A percentile compares a stretch with the other conserved stretches of the same genome.
These are phyloP conservation scores for Theocolax elegans DNA, from an alignment of 1,140 invertebrate species.

Conservation along the genomic window DNA sequence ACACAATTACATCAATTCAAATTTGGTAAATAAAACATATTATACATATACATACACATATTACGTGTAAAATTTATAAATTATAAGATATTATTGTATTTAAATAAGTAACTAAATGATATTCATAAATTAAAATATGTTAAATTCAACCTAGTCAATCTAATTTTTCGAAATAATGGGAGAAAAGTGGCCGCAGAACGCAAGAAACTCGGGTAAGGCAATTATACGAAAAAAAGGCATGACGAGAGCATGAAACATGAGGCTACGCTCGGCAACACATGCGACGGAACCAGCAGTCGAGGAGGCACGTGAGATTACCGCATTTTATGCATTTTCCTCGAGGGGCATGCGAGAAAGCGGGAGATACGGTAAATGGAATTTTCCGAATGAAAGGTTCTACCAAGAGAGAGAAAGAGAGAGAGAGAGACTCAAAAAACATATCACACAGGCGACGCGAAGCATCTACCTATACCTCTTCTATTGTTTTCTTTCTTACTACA, in stretches of 20 bases:
- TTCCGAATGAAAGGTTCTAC: constrained; percentile 32
- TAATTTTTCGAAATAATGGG: constrained; percentile 9
- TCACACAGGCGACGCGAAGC: background rate
- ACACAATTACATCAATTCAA: too few species aligned
- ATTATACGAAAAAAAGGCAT: constrained; percentile 24
- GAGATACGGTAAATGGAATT: constrained; percentile 33
- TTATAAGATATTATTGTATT: too few species aligned
- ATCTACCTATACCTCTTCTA: background rate
- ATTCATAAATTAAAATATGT: too few species aligned
- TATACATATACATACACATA: too few species aligned
- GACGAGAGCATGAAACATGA: constrained; percentile 38
- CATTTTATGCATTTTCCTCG: constrained; percentile 34
- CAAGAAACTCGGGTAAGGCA: constrained; percentile 8
- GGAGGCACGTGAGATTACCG: constrained; percentile 38
- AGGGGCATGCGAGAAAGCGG: background rate
- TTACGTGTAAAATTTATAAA: too few species aligned
- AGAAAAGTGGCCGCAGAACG: background rate
- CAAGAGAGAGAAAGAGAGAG: background rate
- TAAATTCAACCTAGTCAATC: background rate
- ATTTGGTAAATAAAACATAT: too few species aligned
- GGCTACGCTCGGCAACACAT: constrained; percentile 15
- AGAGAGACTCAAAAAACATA: background rate
- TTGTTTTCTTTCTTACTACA: background rate
- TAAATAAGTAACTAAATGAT: too few species aligned
- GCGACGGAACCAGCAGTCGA: constrained; percentile 12